Base-by-base conservation (phyloP, 2,113 vertebrate species). In the Callopanchax toddi region DNA sequence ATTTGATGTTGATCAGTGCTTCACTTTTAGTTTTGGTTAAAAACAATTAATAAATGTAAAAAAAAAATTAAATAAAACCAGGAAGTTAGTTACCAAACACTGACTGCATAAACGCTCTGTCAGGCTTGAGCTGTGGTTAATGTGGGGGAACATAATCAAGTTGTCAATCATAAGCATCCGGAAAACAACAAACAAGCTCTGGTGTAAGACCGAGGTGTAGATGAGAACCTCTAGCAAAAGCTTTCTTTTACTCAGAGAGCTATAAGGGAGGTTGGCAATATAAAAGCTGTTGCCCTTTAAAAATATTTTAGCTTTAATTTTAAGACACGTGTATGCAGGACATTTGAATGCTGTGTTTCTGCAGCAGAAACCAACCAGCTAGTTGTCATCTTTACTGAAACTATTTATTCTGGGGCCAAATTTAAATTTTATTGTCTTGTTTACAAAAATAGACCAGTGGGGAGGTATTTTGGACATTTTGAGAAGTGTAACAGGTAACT, bases 131-230 rank as follows among this genome's bases (percentile, higher is more conserved):
- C 57, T 64, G 69, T 32, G 84, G 84, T 84, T 74, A 15, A 8
- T 73, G 77, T 66, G 71, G 66, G n/a, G 32, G 11, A 44, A 60
- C 15, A 40, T 42, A 16, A 50, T 45, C 3, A 11, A 6, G 48
- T 44, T 20, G 8, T 44, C 23, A 54, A 0, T 54, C n/a, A 66
- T 37, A 18, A 6, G 39, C 12, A 75, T 17, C 76, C 74, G 62
- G 82, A 81, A 74, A 77, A 36, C 15, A 20, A 32, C 29, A 55
- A 59, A 69, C 59, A 72, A 67, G 68, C 77, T 26, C 11, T 12
- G 23, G 49, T 17, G 78, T 46, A 82, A 79, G 15, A n/a, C 29
- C 6, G n/a, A 39, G 21, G 17, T 49, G 12, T 6, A 18, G 55
- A 67, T 60, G 6, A 53, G 42, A 50, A 44, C 21, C 36, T 48